Evolutionary conservation across 1,140 invertebrate genomes (phyloP).

Genomic region (Drosophila busckii): DNA sequence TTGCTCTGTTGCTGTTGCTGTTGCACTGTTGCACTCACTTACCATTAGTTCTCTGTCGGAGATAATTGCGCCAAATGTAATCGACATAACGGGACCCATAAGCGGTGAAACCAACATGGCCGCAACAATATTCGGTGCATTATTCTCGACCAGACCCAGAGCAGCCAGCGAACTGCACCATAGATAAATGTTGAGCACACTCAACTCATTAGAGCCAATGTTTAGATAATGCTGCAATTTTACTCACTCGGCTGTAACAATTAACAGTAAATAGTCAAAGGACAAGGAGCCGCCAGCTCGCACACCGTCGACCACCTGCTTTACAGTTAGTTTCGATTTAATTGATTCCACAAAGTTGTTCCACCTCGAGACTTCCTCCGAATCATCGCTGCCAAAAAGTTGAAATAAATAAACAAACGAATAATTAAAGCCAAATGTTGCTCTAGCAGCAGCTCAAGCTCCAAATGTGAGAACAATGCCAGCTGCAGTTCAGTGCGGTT

Average conservation of each 20-base stretch:
- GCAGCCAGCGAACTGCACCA: slow-evolving; percentile 81
- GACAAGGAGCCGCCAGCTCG: slow-evolving; percentile 87
- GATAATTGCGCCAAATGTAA: slow-evolving; percentile 90
- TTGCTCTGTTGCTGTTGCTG: slow-evolving; percentile 2
- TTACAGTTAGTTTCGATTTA: slow-evolving; percentile 89
- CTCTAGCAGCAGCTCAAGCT: neutral
- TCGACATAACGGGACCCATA: slow-evolving; percentile 92
- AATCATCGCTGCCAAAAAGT: slow-evolving; percentile 37
- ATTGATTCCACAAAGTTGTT: slow-evolving; percentile 85
- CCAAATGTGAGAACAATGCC: neutral
- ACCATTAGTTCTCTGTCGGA: slow-evolving; percentile 82
- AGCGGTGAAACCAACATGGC: slow-evolving; percentile 93
- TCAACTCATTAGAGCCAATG: slow-evolving; percentile 12
- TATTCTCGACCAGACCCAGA: slow-evolving; percentile 82
- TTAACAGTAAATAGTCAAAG: slow-evolving; percentile 89
- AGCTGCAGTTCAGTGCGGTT: neutral
- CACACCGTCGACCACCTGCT: slow-evolving; percentile 91
- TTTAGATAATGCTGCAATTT: neutral
- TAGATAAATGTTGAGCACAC: neutral
- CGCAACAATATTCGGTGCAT: slow-evolving; percentile 89
- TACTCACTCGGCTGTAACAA: slow-evolving; percentile 89
- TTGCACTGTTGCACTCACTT: slow-evolving; percentile 48
- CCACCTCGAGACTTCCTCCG: slow-evolving; percentile 82
- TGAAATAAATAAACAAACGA: slow-evolving; percentile 42
- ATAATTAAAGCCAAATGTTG: slow-evolving; percentile 22